A percentile compares a stretch with the other conserved stretches of the same genome.
phyloP scores from a whole-genome alignment of 2,888 invertebrate species.

The Andrena hattorfiana region DNA sequence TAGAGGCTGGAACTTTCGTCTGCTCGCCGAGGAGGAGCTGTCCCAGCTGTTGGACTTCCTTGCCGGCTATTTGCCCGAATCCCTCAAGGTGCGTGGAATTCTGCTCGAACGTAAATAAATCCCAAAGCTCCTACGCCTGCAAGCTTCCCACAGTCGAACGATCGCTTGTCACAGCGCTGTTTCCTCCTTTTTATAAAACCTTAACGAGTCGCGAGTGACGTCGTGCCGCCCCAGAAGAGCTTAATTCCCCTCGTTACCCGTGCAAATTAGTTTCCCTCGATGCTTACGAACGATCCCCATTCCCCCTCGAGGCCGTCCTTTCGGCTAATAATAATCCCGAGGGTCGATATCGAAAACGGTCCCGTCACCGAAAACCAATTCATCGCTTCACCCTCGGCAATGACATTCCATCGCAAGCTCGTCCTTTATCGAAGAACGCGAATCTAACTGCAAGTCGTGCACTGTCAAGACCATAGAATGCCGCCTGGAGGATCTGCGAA shows the following conservation, averaged over 20 bases:
- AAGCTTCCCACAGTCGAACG: not conserved
- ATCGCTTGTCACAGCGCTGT: not conserved
- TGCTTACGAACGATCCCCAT: slow-evolving; percentile 8
- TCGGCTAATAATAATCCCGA: slow-evolving; percentile 31
- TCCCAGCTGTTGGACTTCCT: slow-evolving; percentile 92
- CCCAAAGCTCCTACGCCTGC: not conserved
- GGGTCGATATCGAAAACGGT: slow-evolving; percentile 43
- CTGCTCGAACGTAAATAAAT: not conserved
- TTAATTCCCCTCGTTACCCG: slow-evolving; percentile 30
- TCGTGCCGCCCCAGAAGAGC: not conserved
- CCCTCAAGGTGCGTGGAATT: slow-evolving; percentile 89
- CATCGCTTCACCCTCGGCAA: not conserved
- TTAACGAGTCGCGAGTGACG: not conserved
- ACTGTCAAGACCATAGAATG: not conserved
- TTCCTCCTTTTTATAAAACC: not conserved
- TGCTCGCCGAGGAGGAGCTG: slow-evolving; percentile 94
- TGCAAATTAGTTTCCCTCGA: slow-evolving; percentile 32
- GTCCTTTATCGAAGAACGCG: not conserved
- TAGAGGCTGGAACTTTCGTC: slow-evolving; percentile 91
- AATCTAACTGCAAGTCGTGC: not conserved
- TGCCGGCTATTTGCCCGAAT: slow-evolving; percentile 93
- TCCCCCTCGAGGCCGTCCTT: slow-evolving; percentile 2
- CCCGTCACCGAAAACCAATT: slow-evolving; percentile 3
- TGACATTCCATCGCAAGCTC: not conserved
- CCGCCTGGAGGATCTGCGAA: not conserved